A percentile compares a stretch with the other conserved stretches of the same genome.
Evolutionary conservation across 2,113 vertebrate genomes (phyloP).

Genomic region (Hyla sarda): DNA sequence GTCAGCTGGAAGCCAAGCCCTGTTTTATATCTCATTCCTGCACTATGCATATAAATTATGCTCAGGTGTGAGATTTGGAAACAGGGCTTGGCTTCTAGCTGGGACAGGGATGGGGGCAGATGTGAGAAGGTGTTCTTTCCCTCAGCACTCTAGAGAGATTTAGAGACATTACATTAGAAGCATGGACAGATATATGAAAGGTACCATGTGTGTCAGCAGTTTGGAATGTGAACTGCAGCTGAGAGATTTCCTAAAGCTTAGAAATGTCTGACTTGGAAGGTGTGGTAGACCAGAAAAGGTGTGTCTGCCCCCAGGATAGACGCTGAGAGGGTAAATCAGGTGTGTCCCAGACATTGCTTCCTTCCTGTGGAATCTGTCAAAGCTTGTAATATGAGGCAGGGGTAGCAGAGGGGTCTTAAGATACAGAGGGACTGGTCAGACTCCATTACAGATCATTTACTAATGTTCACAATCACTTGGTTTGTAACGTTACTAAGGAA

Average conservation of each 20-base stretch:
- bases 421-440: not conserved
- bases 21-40: too few species aligned
- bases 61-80: too few species aligned
- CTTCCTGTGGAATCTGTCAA: slow-evolving; percentile 47
- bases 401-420: not conserved
- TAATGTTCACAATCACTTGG: not conserved
- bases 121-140: too few species aligned
- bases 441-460: not conserved
- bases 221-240: too few species aligned
- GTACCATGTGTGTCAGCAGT: too few species aligned
- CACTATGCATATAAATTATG: too few species aligned
- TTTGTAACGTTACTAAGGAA: not conserved
- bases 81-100: too few species aligned
- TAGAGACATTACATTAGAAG: too few species aligned
- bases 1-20: too few species aligned
- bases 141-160: too few species aligned
- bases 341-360: slow-evolving; percentile 44
- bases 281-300: slow-evolving; percentile 7
- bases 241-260: not conserved
- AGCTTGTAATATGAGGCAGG: not conserved
- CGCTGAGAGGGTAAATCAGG: slow-evolving; percentile 47
- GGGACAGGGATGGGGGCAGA: too few species aligned
- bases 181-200: too few species aligned
- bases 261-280: slow-evolving; percentile 20
- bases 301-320: slow-evolving; percentile 48